phyloP scores from a whole-genome alignment of 2,797 vertebrate genomes.

The Florisuga fusca region DNA sequence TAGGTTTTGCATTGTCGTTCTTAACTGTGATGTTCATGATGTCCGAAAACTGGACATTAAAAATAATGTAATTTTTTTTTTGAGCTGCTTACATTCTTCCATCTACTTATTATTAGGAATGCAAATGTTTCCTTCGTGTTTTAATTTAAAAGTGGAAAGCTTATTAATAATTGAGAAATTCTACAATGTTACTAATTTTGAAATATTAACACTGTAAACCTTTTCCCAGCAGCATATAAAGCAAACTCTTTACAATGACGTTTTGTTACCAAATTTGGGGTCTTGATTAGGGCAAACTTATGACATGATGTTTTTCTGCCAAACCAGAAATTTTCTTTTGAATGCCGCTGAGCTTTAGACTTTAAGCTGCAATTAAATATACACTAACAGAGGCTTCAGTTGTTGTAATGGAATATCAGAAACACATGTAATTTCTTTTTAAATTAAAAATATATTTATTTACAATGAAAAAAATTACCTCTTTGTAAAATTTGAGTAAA shows the following conservation, averaged over 20 bases:
- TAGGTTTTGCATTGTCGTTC: not conserved
- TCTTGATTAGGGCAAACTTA: not conserved
- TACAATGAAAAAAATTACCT: not conserved
- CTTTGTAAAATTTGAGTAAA: not conserved
- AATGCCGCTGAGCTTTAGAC: not conserved
- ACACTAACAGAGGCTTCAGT: not conserved
- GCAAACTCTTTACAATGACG: not conserved
- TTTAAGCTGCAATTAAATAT: conserved; percentile 26
- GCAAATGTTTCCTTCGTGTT: not conserved
- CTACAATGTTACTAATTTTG: not conserved
- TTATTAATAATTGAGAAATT: conserved; percentile 15
- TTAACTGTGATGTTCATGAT: not conserved
- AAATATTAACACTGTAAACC: not conserved
- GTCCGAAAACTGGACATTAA: not conserved
- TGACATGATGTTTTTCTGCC: conserved; percentile 7
- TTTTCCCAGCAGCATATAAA: not conserved
- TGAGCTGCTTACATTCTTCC: not conserved
- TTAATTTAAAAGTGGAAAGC: conserved; percentile 36
- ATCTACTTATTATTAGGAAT: not conserved
- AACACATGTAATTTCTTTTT: not conserved
- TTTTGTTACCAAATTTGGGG: conserved; percentile 12
- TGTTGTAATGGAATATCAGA: conserved; percentile 43
- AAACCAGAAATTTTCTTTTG: conserved; percentile 19
- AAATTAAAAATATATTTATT: conserved; percentile 4
- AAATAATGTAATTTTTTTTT: not conserved